A percentile compares a stretch with the other conserved stretches of the same genome.
phyloP scores from a whole-genome alignment of 2,888 invertebrate species.

The Phasia obesa region DNA sequence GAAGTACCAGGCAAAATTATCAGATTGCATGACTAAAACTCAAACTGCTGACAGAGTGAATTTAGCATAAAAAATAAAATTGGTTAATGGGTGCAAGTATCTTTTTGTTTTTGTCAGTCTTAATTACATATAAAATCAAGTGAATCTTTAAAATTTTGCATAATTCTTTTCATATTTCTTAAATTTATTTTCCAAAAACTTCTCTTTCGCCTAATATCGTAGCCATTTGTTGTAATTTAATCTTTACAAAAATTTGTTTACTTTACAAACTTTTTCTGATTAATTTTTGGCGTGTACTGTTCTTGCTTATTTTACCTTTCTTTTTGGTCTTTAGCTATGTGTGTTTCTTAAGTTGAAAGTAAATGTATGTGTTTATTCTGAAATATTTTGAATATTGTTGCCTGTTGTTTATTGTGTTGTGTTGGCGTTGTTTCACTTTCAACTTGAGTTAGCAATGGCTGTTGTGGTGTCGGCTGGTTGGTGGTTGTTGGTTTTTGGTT shows the following conservation, averaged over 20 bases:
- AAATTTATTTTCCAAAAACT: neutral
- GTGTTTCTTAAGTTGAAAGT: constrained; percentile 13
- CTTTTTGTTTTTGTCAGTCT: constrained; percentile 7
- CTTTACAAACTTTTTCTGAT: neutral
- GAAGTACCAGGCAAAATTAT: too few relatives aligned
- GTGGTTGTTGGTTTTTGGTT: neutral
- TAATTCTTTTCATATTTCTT: neutral
- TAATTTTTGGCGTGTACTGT: constrained; percentile 2
- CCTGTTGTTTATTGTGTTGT: constrained; percentile 15
- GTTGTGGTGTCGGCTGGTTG: constrained; percentile 48
- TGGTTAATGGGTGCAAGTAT: too few relatives aligned
- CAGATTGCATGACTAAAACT: too few relatives aligned
- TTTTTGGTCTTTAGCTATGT: constrained; percentile 23
- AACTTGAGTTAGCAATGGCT: constrained; percentile 31
- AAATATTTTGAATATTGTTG: constrained; percentile 10
- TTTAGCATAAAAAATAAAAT: too few relatives aligned
- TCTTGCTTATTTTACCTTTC: constrained; percentile 31
- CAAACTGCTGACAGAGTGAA: too few relatives aligned
- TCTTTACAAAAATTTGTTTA: constrained; percentile 34
- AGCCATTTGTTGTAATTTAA: constrained; percentile 9
- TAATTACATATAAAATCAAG: too few relatives aligned
- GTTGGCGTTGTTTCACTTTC: constrained; percentile 34
- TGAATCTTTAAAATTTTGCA: too few relatives aligned
- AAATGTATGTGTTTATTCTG: neutral
- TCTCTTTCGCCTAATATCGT: constrained; percentile 1